Conservation (phyloP, 2,113 vertebrate genomes). For the Irena cyanogastra region DNA sequence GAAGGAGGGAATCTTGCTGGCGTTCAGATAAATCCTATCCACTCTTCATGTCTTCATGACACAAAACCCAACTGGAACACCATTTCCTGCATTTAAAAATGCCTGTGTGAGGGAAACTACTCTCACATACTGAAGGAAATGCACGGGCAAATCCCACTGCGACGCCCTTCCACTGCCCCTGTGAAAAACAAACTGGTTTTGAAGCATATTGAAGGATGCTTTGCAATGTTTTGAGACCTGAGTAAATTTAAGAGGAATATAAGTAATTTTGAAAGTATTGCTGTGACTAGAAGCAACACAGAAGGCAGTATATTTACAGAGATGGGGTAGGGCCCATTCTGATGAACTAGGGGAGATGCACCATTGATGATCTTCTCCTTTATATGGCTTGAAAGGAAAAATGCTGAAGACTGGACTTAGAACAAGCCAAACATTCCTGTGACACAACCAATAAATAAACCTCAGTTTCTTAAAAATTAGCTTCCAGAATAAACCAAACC, state of each 20-base stretch:
- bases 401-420: neutral
- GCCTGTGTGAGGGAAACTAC: neutral
- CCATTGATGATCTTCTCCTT: neutral
- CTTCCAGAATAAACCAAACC: neutral
- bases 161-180: neutral
- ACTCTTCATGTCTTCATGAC: neutral
- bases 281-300: neutral
- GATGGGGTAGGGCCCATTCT: neutral
- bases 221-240: neutral
- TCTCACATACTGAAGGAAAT: neutral
- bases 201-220: neutral
- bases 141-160: neutral
- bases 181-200: neutral
- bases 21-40: neutral
- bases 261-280: neutral
- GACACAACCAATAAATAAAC: slow-evolving; percentile 2
- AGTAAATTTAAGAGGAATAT: neutral
- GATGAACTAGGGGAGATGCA: neutral
- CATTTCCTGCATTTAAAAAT: neutral
- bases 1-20: neutral
- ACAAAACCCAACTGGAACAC: neutral
- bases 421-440: neutral
- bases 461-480: neutral
- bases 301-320: neutral
- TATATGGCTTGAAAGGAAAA: neutral